A percentile compares a stretch with the other conserved stretches of the same genome.
These are phyloP conservation scores for Urocyon cinereoargenteus DNA, from an alignment of 2,797 vertebrate species.

Conservation along the genomic window DNA sequence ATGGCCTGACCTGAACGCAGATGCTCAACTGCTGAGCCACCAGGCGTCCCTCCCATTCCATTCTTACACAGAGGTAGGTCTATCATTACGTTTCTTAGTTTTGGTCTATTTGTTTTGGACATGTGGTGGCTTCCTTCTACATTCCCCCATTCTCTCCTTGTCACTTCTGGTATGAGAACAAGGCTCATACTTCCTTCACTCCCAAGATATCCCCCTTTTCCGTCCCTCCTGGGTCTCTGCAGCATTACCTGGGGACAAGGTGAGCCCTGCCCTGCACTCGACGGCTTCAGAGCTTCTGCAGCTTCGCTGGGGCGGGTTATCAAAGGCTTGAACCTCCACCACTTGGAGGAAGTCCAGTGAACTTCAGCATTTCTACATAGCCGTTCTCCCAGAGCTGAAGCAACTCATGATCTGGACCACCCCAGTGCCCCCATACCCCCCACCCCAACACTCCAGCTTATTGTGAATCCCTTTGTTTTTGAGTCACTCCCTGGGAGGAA, in stretches of 20 bases:
- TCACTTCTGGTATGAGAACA: not conserved
- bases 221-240: not conserved
- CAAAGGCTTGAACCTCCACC: not conserved
- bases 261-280: not conserved
- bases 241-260: not conserved
- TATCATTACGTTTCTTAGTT: not conserved
- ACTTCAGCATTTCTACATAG: not conserved
- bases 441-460: not conserved
- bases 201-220: not conserved
- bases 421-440: not conserved
- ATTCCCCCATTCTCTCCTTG: not conserved
- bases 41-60: not conserved
- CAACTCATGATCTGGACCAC: accelerated
- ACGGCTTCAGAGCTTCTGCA: not conserved
- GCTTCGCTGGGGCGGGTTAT: not conserved
- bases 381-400: not conserved
- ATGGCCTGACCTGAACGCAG: too few relatives aligned
- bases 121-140: not conserved
- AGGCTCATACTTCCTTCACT: not conserved
- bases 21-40: too few relatives aligned
- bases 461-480: not conserved
- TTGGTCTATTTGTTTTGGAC: not conserved
- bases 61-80: not conserved
- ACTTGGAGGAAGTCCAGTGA: not conserved
- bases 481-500: not conserved